Evolutionary conservation across 1,140 invertebrate genomes (phyloP), one percentile per base, ranked within the genome.

Genomic region (Melipona quadrifasciata): DNA sequence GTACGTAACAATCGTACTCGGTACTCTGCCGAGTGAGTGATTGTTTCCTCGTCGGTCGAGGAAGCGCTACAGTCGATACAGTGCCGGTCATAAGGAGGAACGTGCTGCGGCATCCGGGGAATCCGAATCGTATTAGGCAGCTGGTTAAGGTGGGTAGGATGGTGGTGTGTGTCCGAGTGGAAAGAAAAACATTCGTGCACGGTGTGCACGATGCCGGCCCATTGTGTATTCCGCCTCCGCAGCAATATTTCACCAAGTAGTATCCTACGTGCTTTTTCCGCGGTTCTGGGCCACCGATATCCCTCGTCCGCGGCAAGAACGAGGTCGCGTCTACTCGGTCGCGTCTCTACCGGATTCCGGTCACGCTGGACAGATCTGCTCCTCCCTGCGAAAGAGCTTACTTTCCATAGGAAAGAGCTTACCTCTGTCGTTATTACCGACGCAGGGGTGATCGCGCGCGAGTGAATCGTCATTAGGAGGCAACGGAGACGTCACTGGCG

Each of bases 351-450:
- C 70, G 74, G 68, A 90, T 90, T 90, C 86, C 65, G 64, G 72
- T 80, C 89, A 90, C 83, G 89, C 27, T 55, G 71, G 73, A 72
- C 65, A 80, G 82, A 89, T 89, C 86, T 70, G 70, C 71, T 70
- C 55, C 53, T 19, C 31, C 17, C 31, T 11, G 11, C 75, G 19
- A 81, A 88, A 80, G 71, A 73, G 79, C 79, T 68, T 80, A 82
- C 19, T 55, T 57, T 61, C 68, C 61, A 79, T 17, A 57, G 78
- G 55, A 51, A 0, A 65, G 67, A 51, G 71, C 65, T 61, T 61
- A 67, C 80, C 51, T 31, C 8, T 55, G 5, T 47, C 74, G 78
- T 65, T 81, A 77, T 89, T 85, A 84, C 86, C n/a, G 14, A 85
- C 57, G 17, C 39, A 47, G 39, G 8, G 39, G 70, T 31, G 55